Evolutionary conservation across 2,113 vertebrate genomes (phyloP), one percentile per base, ranked within the genome.

Genomic region (Chitala chitala): DNA sequence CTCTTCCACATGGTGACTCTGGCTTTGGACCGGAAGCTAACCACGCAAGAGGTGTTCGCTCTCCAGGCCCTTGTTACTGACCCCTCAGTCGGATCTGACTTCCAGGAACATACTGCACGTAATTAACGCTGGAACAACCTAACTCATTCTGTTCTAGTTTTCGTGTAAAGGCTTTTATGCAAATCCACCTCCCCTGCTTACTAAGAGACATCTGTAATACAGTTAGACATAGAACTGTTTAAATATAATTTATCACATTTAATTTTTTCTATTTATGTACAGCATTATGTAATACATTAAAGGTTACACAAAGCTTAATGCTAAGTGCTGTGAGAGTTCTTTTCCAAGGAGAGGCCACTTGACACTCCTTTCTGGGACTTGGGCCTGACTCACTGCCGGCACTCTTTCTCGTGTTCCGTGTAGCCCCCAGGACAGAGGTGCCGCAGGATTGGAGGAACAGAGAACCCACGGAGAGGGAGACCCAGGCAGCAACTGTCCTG

Each of bases 1-100:
- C 83, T 98, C 80, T 90, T 92, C 87, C 79, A 77, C 80, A 89
- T 95, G 88, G 84, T 96, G 22, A 83, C 82, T 78, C 77, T 86
- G 73, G 73, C 81, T 44, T 71, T 91, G 76, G 73, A 79, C 36
- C 79, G 85, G 65, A 87, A 87, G 73, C 76, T 86, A 73, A 81
- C 84, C 69, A 36, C 59, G 38, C 83, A 86, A 31, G 91, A 91
- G 58, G 84, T 78, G 69, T 92, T 94, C 88, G 94, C 94, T 51
- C 84, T 93, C 38, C 87, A 83, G 61, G 91, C 90, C 53, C 82
- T 98, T 73, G 91, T 91, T 79, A 78, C 89, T 73, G 86, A 92
- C 74, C 75, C 87, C 44, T 81, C 71, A 31, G 68, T 59, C 1
- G 76, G 84, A 15, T 17, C 71, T 68, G 53, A 65, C 56, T 31